Base-by-base conservation (phyloP, 2,888 invertebrate genomes). In the Bellardia pandia region DNA sequence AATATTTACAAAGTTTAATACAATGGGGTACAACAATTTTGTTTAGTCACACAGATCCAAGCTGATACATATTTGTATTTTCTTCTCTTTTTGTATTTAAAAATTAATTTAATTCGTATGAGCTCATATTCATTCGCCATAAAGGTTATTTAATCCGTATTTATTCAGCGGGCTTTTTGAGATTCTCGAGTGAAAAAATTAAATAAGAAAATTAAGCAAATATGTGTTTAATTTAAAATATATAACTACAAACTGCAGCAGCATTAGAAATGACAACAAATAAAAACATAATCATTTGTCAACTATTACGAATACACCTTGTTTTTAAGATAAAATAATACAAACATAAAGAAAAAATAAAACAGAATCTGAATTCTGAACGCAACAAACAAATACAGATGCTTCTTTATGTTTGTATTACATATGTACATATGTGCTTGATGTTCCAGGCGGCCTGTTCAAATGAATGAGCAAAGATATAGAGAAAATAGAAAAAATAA, bases 281-380 rank as follows among this genome's bases (percentile, higher is more conserved):
- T 3, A 7, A 60, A 69, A 64, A 16, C 37, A 76, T 71, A 72
- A 77, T 71, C 62, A 71, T 60, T 23, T 72, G 77, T 68, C 68
- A 75, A 66, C 68, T 51, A 56, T 71, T 77, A 45, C 37, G 53
- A 75, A 58, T 62, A 56, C 85, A 79, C 85, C 75, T 79, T 23
- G 23, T 79, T 68, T 16, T 71, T 23, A 62, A 30, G 66, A 84
- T 78, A 68, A 78, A 78, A 62, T 30, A 75, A 66, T 33, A 40
- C 42, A 40, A 75, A 51, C 5, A 68, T 3, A 77, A 68, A 56
- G 9, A 64, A 48, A 23, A 68, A 42, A 66, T 72, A 56, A 14
- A 23, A 68, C 4, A 66, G 30, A 48, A 48, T 68, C 1, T 68
- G n/a, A n/a, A n/a, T 68, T n/a, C 69, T 58, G n/a, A 69, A 75